Evolutionary conservation across 2,888 invertebrate genomes (phyloP), one percentile per base, ranked within the genome.

Genomic region (Diarsia dahlii): DNA sequence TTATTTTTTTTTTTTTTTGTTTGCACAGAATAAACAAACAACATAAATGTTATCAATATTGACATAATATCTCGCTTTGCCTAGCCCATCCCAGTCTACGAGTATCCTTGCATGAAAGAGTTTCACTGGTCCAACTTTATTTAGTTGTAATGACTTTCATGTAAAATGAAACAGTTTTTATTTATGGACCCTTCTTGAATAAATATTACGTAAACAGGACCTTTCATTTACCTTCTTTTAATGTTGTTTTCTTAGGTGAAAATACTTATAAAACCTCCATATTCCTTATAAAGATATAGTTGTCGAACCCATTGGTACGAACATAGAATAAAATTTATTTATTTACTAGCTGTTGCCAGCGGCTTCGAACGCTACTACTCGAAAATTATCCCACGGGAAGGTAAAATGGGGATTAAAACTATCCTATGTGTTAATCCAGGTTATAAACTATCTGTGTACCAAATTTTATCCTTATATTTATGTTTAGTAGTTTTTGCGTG

Each of bases 71-170:
- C 23, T 65, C 4, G 13, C 23, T 50, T 50, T 13, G 8, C 39
- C n/a, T 45, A 3, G 15, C 46, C 74, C 60, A 60, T 69, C 60
- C 63, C 52, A 56, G 23, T 8, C n/a, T 52, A n/a, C n/a, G n/a
- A n/a, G n/a, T n/a, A 23, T 28, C n/a, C 50, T 39, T 69, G 34
- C 84, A 52, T 68, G 52, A 65, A 68, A 65, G 48, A 80, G n/a
- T 76, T 66, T 34, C 80, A 60, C 71, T 77, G 64, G 20, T 28
- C n/a, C 12, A 80, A 80, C 71, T 84, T 72, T 64, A 52, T 80
- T 70, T 76, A 76, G 72, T 60, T 84, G 56, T 66, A 69, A 77
- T 58, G 34, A 75, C 56, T 60, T 73, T 63, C n/a, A n/a, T 46
- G 56, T 58, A 71, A 71, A 23, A 77, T 71, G 60, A 76, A 73